Percentiles rank a stretch among this genome's conserved stretches.
Conservation (phyloP, 2,888 invertebrate species). For the Palloptera scutellata region DNA sequence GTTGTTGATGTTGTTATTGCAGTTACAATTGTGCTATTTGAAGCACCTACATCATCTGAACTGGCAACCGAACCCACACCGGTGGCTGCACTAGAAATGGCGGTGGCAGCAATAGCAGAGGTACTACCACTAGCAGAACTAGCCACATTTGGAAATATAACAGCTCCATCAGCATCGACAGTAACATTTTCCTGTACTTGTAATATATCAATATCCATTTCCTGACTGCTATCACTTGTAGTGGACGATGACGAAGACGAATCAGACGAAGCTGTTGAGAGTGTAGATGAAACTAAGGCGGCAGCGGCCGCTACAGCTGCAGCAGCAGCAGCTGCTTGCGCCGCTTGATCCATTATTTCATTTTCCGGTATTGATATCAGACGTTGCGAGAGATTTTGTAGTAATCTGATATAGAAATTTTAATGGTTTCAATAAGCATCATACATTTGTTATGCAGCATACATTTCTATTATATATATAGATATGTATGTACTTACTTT, state of each 20-base stretch:
- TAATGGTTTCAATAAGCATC: slow-evolving; percentile 1
- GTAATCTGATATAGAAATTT: slow-evolving; percentile 60
- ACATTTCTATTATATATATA: no score
- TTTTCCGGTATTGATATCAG: slow-evolving; percentile 68
- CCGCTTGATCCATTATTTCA: slow-evolving; percentile 67
- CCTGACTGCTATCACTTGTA: slow-evolving; percentile 62
- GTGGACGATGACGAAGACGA: slow-evolving; percentile 48
- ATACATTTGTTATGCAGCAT: not conserved
- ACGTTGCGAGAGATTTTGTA: slow-evolving; percentile 68
- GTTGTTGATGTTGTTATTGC: slow-evolving; percentile 28
- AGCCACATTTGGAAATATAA: slow-evolving; percentile 50
- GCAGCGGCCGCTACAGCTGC: slow-evolving; percentile 54
- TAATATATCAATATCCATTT: slow-evolving; percentile 69
- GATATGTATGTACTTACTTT: slow-evolving; percentile 62
- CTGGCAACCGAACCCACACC: slow-evolving; percentile 16
- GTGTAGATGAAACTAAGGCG: slow-evolving; percentile 40
- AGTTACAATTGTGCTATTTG: slow-evolving; percentile 31
- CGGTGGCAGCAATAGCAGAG: slow-evolving; percentile 30
- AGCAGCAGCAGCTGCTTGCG: slow-evolving; percentile 61
- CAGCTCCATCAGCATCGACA: slow-evolving; percentile 61
- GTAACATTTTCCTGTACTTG: slow-evolving; percentile 66
- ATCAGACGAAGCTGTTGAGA: slow-evolving; percentile 51
- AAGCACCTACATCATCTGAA: slow-evolving; percentile 22
- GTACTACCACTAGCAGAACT: slow-evolving; percentile 30
- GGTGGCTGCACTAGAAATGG: slow-evolving; percentile 19